Evolutionary conservation across 2,888 invertebrate species (phyloP).

Genomic region (Eudasyphora cyanicolor): DNA sequence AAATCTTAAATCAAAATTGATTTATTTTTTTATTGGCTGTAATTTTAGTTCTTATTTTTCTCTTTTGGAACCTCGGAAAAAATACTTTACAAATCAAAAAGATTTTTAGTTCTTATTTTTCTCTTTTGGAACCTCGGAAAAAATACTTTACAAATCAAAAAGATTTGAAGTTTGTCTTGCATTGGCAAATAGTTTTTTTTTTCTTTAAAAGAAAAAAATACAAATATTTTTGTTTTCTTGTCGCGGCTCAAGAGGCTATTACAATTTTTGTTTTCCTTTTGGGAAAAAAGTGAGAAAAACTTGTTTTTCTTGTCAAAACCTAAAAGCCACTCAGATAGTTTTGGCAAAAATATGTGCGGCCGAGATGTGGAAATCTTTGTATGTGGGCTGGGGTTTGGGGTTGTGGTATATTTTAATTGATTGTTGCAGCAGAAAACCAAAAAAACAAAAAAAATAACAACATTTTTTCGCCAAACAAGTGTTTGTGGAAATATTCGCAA

Average conservation of each 20-base stretch:
- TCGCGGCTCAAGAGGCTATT: slow-evolving; percentile 3
- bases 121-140: too few species aligned
- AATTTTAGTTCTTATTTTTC: too few species aligned
- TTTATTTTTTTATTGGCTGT: neutral
- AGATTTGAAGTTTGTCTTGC: slow-evolving; percentile 20
- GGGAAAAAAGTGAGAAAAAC: too few species aligned
- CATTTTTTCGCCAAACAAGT: slow-evolving; percentile 53
- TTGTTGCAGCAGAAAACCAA: slow-evolving; percentile 24
- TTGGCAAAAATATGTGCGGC: slow-evolving; percentile 2
- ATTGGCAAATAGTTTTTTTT: slow-evolving; percentile 11
- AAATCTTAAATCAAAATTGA: too few species aligned
- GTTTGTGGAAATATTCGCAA: slow-evolving; percentile 36
- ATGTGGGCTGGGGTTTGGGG: slow-evolving; percentile 63
- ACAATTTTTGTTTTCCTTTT: slow-evolving; percentile 12
- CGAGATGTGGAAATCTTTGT: slow-evolving; percentile 58
- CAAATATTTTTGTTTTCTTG: slow-evolving; percentile 12
- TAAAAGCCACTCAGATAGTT: neutral
- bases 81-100: slow-evolving; percentile 57
- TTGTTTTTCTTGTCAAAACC: slow-evolving; percentile 44
- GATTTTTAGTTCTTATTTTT: too few species aligned
- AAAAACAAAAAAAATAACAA: slow-evolving; percentile 28
- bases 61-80: too few species aligned
- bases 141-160: slow-evolving; percentile 57
- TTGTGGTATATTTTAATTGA: slow-evolving; percentile 63
- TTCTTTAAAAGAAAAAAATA: slow-evolving; percentile 26